Base-by-base conservation (phyloP, 2,797 vertebrate genomes). In the Rachycentron canadum region DNA sequence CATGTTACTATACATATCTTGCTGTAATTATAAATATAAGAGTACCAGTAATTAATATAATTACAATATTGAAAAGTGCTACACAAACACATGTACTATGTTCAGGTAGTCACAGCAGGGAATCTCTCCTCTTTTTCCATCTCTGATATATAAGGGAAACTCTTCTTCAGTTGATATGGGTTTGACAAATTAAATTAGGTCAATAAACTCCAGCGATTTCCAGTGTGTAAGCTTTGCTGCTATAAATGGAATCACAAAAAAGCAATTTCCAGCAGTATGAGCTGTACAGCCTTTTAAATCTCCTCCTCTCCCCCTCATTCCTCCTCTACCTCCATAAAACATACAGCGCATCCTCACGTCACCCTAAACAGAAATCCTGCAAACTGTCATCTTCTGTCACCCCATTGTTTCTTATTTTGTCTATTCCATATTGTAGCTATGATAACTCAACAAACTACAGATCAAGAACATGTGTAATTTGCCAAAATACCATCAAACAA, bases 101-200 rank as follows among this genome's bases (percentile, higher is more conserved):
- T 6, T 52, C 55, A 62, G 30, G 10, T 38, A 43, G 26, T 21
- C 36, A 25, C 50, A 50, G 7, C 36, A 57, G 9, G 32, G 47
- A 49, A 30, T 38, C 28, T 50, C 3, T 41, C 52, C 32, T 32
- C 32, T 2, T n/a, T 30, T 26, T 43, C 34, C 49, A 30, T 45
- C 34, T 45, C 6, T n/a, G 23, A 47, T 19, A 55, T 43, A 26
- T 14, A 23, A 55, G 12, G 14, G 4, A 28, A 30, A 32, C 30
- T 25, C 14, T n/a, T 43, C 4, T 5, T 32, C 11, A 38, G 13
- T 57, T 28, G 49, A 41, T 59, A 34, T 7, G 12, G 17, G 11
- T 76, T 19, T 62, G 19, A 49, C 30, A 49, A 47, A 49, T 63
- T 49, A 38, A 49, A 57, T 63, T 21, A 14, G 13, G 23, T 50